phyloP scores from a whole-genome alignment of 2,888 invertebrate genomes.

The Entomobrya proxima region DNA sequence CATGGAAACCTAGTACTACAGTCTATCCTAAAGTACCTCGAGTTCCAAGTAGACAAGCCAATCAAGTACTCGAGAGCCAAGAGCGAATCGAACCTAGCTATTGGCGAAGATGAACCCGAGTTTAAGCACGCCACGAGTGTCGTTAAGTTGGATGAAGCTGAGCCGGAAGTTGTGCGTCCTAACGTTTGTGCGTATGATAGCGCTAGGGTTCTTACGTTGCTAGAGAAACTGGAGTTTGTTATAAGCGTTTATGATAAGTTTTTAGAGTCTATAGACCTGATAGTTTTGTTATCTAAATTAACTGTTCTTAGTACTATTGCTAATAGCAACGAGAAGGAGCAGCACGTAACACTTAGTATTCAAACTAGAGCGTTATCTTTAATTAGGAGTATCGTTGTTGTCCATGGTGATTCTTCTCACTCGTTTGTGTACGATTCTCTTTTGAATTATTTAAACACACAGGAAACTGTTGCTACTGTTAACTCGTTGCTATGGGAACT shows the following conservation, averaged over 20 bases:
- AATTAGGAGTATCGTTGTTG: neutral
- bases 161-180: neutral
- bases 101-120: neutral
- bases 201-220: slow-evolving; percentile 17
- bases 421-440: slow-evolving; percentile 34
- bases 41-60: slow-evolving; percentile 25
- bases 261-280: slow-evolving; percentile 14
- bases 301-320: slow-evolving; percentile 6
- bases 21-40: slow-evolving; percentile 21
- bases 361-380: slow-evolving; percentile 8
- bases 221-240: slow-evolving; percentile 35
- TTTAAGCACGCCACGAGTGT: neutral
- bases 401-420: neutral
- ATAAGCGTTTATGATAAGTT: neutral
- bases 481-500: slow-evolving; percentile 32
- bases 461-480: neutral
- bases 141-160: neutral
- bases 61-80: neutral
- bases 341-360: neutral
- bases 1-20: neutral
- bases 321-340: neutral
- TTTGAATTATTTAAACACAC: neutral
- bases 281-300: slow-evolving; percentile 15
- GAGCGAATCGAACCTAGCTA: slow-evolving; percentile 1
- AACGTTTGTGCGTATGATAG: slow-evolving; percentile 11